Base-by-base conservation (phyloP, 2,888 invertebrate genomes). In the Pandemis corylana region DNA sequence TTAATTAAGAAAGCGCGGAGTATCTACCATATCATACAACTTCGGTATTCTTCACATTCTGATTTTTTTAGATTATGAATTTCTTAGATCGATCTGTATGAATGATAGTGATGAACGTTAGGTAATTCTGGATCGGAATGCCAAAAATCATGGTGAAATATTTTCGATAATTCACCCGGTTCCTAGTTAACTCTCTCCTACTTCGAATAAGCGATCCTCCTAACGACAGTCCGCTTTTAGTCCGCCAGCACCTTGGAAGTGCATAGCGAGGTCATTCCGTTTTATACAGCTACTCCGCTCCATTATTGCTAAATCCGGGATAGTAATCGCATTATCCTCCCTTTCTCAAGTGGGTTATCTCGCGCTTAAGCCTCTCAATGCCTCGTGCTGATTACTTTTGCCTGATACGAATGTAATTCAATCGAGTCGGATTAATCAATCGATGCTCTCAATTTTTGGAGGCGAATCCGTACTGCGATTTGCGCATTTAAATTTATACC, bases 291-390 rank as follows among this genome's bases (percentile, higher is more conserved):
- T 36, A 68, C 64, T 59, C 56, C 36, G 63, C 56, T 44, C 67
- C 62, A 56, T 56, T 66, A 74, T 74, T 67, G 66, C 75, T 63
- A 75, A 70, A 75, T 65, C 66, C 71, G 51, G 74, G 75, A 46
- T 67, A 67, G 75, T 75, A 70, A 75, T 75, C 70, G 61, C 53
- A 70, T 75, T 69, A 68, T 69, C 73, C 75, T 71, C 61, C 53
- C 28, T 64, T 68, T 74, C 65, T 66, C 69, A 69, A 69, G 61
- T 64, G 68, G 68, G 69, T 70, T 69, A 69, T 73, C 53, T 59
- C 62, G 13, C 42, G 44, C 62, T 46, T 62, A 67, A 67, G 75
- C 70, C 64, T 15, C 65, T 61, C 66, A 46, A 73, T 68, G 67
- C 64, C 66, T 70, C 56, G 61, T 70, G 66, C 66, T 70, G 66